These are phyloP conservation scores for Balanococcus diminutus DNA, from an alignment of 2,888 invertebrate species.

Conservation along the genomic window DNA sequence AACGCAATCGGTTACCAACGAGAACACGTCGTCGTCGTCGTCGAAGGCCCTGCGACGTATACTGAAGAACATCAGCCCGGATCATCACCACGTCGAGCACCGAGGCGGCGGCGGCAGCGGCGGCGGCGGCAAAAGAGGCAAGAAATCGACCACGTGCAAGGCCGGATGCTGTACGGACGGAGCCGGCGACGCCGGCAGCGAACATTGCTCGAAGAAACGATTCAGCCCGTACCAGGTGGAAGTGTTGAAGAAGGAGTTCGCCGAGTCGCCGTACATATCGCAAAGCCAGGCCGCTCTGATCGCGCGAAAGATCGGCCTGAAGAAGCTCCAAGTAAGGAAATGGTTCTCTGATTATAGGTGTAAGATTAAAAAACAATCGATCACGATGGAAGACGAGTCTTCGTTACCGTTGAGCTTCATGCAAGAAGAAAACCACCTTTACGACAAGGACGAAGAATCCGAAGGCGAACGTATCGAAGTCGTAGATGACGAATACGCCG, in stretches of 20 bases:
- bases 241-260: conserved; percentile 31
- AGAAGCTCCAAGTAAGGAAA: conserved; percentile 46
- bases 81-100: not conserved
- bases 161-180: conserved; percentile 29
- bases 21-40: conserved; percentile 2
- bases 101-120: not conserved
- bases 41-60: not conserved
- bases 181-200: not conserved
- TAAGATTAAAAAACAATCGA: conserved; percentile 43
- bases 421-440: not conserved
- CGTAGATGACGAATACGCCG: not conserved
- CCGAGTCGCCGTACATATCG: conserved; percentile 49
- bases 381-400: not conserved
- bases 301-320: conserved; percentile 43
- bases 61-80: not conserved
- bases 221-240: conserved; percentile 50
- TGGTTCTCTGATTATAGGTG: conserved; percentile 51
- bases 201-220: conserved; percentile 42
- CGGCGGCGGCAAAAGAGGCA: not conserved
- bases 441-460: not conserved
- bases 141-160: not conserved
- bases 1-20: not conserved
- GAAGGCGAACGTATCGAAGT: not conserved
- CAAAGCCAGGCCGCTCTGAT: conserved; percentile 47
- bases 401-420: not conserved